Conservation (phyloP, 1,140 invertebrate species). For the Orussus abietinus region DNA sequence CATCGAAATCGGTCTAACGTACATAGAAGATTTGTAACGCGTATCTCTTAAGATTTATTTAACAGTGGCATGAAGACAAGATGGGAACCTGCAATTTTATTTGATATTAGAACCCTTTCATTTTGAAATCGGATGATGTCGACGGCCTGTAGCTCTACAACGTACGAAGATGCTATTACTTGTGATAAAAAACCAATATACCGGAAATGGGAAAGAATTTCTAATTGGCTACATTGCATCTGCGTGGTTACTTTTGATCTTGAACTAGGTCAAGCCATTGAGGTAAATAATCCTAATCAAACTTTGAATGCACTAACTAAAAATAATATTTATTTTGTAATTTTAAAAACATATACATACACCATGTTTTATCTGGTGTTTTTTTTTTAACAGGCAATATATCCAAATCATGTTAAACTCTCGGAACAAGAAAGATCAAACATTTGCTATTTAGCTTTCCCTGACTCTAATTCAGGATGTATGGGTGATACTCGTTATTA, state of each 20-base stretch:
- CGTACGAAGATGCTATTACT: too few relatives aligned
- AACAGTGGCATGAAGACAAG: too few relatives aligned
- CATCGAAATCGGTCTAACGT: too few relatives aligned
- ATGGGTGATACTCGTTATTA: constrained; percentile 98
- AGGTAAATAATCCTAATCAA: constrained; percentile 58
- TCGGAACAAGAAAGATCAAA: constrained; percentile 94
- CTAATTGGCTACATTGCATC: constrained; percentile 94
- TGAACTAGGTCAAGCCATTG: constrained; percentile 94
- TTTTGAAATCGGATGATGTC: too few relatives aligned
- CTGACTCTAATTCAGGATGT: constrained; percentile 97
- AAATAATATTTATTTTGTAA: not conserved
- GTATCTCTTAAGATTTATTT: too few relatives aligned
- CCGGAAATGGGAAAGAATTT: constrained; percentile 63
- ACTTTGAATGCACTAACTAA: not conserved
- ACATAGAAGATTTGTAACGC: too few relatives aligned
- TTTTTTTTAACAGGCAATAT: constrained; percentile 66
- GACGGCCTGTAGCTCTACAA: too few relatives aligned
- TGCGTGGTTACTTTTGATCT: constrained; percentile 98
- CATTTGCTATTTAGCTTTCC: constrained; percentile 97
- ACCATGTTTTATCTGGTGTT: constrained; percentile 13
- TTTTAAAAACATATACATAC: constrained; percentile 3
- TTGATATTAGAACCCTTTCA: too few relatives aligned
- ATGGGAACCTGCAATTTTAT: too few relatives aligned
- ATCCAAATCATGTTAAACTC: constrained; percentile 76
- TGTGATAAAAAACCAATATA: too few relatives aligned